Base-by-base conservation (phyloP, 2,888 invertebrate genomes). In the Helicoverpa assulta region DNA sequence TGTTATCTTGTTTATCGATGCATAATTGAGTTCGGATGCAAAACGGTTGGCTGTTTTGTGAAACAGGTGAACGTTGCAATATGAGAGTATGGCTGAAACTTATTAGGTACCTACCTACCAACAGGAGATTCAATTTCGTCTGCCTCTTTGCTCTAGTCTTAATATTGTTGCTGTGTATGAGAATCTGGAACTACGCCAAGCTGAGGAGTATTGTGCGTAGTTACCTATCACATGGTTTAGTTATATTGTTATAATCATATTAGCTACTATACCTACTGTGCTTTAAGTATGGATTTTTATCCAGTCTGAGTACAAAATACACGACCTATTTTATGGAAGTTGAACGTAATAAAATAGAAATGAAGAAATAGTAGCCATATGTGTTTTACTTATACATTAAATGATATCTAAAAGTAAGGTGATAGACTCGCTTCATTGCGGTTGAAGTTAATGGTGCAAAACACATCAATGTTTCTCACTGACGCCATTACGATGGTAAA, bases 1-100 rank as follows among this genome's bases (percentile, higher is more conserved):
- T 74, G 57, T 29, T 73, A 63, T 70, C 76, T 56, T 8, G n/a
- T 40, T 54, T 74, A 74, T 61, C 37, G 60, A 67, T 62, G 58
- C 60, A 65, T 47, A 33, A 64, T 54, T 68, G 18, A 58, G 50
- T 58, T 74, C n/a, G 52, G 50, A 54, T 64, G 63, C 58, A 59
- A 70, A 77, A 65, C 53, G 1, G 29, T 10, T 14, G 16, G 19
- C 37, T 71, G 51, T 73, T 73, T 63, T 73, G 53, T 59, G 43
- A 37, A 67, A 56, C 37, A 59, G 18, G 53, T 40, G 40, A 12
- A 8, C n/a, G 6, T 60, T 57, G 57, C 26, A 21, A 40, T 40
- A 40, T 40, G 40, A 40, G 14, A 4, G 12, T 40, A 40, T 12
- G 12, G 40, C 40, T 10, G 8, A 40, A 40, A 4, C 40, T 40